Evolutionary conservation across 2,797 vertebrate species (phyloP).

Genomic region (Moxostoma hubbsi): DNA sequence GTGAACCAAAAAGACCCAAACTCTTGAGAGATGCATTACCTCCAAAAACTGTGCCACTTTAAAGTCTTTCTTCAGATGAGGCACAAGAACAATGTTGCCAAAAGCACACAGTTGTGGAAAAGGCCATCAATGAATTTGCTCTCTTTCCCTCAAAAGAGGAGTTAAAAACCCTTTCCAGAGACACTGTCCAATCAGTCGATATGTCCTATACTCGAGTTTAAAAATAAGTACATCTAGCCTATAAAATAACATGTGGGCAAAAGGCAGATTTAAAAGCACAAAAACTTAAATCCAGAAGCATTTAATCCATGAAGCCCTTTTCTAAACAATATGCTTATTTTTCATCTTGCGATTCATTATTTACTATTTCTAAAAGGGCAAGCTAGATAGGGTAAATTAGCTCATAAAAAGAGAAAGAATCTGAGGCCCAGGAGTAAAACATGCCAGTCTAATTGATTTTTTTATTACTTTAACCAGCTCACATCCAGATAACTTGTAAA

Average conservation of each 20-base stretch:
- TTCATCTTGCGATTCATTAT: background rate
- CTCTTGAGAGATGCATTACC: constrained; percentile 18
- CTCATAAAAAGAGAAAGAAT: constrained; percentile 50
- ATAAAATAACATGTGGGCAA: constrained; percentile 24
- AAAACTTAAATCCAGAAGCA: too few species aligned
- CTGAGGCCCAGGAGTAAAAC: constrained; percentile 47
- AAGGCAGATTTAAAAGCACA: too few species aligned
- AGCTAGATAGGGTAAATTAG: constrained; percentile 13
- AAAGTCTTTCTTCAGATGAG: constrained; percentile 12
- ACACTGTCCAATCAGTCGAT: constrained; percentile 49
- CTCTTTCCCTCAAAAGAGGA: constrained; percentile 21
- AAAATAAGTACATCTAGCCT: constrained; percentile 13
- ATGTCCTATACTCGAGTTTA: constrained; percentile 26
- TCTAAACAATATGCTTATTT: background rate
- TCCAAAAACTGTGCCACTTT: constrained; percentile 1
- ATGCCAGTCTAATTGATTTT: constrained; percentile 59
- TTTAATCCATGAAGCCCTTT: background rate
- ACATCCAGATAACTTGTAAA: constrained; percentile 3
- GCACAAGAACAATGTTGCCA: constrained; percentile 9
- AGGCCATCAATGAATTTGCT: constrained; percentile 25
- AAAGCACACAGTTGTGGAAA: constrained; percentile 24
- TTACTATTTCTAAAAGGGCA: constrained; percentile 20
- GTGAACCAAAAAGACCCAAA: background rate
- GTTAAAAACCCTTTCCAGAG: constrained; percentile 13
- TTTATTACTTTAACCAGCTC: constrained; percentile 50